These are phyloP conservation scores for Chouioia cunea DNA, from an alignment of 2,888 invertebrate species.

Conservation along the genomic window DNA sequence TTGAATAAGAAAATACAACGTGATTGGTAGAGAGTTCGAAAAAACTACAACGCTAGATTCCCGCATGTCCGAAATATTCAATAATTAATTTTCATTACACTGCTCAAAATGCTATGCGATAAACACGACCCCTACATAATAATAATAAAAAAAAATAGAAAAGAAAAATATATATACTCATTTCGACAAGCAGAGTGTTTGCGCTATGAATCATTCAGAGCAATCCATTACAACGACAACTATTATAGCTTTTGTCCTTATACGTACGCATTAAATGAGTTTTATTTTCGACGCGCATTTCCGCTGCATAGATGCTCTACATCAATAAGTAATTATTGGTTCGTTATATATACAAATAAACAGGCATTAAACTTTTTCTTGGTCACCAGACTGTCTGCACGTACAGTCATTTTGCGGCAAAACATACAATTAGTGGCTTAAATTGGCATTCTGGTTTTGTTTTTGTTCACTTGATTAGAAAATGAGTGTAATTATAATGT, in stretches of 20 bases:
- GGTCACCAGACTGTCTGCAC: no score
- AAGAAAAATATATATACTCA: background rate
- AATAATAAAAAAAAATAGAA: background rate
- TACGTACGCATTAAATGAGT: slow-evolving; percentile 1
- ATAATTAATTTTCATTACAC: slow-evolving; percentile 5
- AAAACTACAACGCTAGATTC: no score
- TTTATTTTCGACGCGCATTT: slow-evolving; percentile 5
- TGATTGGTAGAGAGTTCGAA: no score
- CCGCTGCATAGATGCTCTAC: slow-evolving; percentile 8
- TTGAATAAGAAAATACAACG: no score
- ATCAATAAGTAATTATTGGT: slow-evolving; percentile 2
- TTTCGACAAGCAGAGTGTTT: slow-evolving; percentile 7
- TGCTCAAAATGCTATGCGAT: slow-evolving; percentile 4
- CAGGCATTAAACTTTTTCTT: slow-evolving; percentile 1
- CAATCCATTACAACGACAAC: slow-evolving; percentile 29
- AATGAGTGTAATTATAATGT: no score
- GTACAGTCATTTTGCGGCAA: no score
- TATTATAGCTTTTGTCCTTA: slow-evolving; percentile 6
- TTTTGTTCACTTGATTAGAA: no score
- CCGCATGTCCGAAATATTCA: no score
- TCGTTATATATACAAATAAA: background rate
- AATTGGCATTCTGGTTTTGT: no score
- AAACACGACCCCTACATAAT: background rate
- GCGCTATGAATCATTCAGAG: slow-evolving; percentile 19
- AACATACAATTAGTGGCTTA: no score